Conservation (phyloP, 2,113 vertebrate species). For the Cyprinus carpio region DNA sequence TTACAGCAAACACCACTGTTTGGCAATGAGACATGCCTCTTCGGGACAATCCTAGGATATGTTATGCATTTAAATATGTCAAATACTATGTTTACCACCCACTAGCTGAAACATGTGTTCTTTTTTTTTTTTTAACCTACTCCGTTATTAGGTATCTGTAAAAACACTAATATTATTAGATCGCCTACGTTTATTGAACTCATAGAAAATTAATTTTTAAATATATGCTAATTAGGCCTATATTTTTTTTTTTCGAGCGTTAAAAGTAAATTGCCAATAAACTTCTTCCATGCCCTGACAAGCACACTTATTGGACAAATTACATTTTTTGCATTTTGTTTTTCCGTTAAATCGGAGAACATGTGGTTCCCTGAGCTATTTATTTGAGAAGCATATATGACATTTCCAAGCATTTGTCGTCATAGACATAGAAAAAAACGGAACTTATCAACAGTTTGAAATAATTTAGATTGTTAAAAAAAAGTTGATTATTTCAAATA, state of each 20-base stretch:
- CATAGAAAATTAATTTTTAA: too few relatives aligned
- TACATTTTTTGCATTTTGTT: not conserved
- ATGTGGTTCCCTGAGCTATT: too few relatives aligned
- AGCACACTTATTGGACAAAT: not conserved
- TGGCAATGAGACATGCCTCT: not conserved
- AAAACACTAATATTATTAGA: conserved; percentile 10
- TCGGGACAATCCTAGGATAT: conserved; percentile 14
- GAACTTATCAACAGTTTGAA: not conserved
- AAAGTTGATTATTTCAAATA: not conserved
- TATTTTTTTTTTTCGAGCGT: not conserved
- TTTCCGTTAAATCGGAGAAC: not conserved
- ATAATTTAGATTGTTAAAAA: not conserved
- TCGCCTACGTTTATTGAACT: too few relatives aligned
- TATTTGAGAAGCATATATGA: not conserved
- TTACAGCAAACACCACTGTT: conserved; percentile 1
- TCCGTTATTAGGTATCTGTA: not conserved
- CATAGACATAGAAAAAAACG: not conserved
- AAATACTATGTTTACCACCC: not conserved
- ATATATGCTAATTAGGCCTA: too few relatives aligned
- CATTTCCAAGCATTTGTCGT: not conserved
- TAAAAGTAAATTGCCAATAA: conserved; percentile 33
- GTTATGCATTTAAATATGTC: not conserved
- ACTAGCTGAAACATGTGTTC: not conserved
- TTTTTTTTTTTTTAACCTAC: not conserved
- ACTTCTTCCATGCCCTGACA: not conserved